Base-by-base conservation (phyloP, 2,113 vertebrate genomes). In the Gallinago jamesoni region DNA sequence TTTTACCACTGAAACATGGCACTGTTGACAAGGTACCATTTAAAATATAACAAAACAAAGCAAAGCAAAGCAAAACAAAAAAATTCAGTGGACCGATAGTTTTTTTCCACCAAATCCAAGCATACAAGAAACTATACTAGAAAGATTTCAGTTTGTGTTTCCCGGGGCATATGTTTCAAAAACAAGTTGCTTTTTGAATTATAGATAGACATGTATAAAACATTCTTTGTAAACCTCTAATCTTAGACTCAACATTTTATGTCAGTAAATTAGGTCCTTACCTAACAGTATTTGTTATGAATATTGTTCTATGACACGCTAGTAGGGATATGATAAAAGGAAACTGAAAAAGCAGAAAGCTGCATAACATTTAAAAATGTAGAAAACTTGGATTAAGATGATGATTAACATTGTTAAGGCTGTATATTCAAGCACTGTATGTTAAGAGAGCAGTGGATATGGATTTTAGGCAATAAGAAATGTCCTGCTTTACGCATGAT, bases 401-500 rank as follows among this genome's bases (percentile, higher is more conserved):
- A 97, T 96, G 95, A 98, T 97, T 97, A 98, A 98, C 97, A 97
- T 98, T 98, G 98, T 99, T 99, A 98, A 99, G 98, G 98, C 97
- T 98, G 98, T 99, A 99, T 98, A 99, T 99, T 99, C 98, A 99
- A 99, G 98, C 98, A 99, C 99, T 99, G 99, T 99, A 98, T 98
- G 97, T 98, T 98, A 98, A 98, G 97, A 98, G 97, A 98, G 97
- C 97, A 96, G 98, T 98, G 98, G 91, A 91, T 96, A 96, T 98
- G 98, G 98, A 96, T 98, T 98, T 98, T 98, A 98, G 97, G 97
- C 98, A 98, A 98, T 98, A 98, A 98, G 98, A 98, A 98, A 98
- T 98, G 98, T 98, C 98, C 98, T 97, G 98, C 93, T 98, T 98
- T 98, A 98, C 64, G 89, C 93, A 97, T 98, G 98, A 96, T 97